Conservation (phyloP, 64 coral and sea anemone species). For the Acropora yongei region DNA sequence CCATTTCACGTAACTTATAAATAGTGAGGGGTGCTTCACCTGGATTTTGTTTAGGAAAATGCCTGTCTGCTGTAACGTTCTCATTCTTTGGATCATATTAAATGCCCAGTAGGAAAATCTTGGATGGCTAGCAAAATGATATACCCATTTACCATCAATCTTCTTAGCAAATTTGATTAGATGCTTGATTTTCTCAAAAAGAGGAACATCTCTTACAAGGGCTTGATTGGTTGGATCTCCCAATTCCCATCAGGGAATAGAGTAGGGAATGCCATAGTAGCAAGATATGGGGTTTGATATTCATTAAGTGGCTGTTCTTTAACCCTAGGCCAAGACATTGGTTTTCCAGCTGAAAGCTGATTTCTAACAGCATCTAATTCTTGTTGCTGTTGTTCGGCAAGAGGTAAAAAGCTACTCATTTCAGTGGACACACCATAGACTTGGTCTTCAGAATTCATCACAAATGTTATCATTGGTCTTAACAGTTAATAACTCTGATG, state of each 20-base stretch:
- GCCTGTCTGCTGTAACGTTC: constrained; percentile 41
- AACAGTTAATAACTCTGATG: too few relatives aligned
- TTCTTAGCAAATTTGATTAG: constrained; percentile 65
- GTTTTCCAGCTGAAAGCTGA: constrained; percentile 18
- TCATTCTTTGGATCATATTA: constrained; percentile 67
- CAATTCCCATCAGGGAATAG: constrained; percentile 60
- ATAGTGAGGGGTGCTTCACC: constrained; percentile 11
- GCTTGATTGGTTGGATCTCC: constrained; percentile 62
- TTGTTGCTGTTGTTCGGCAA: constrained; percentile 48
- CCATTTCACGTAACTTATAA: constrained; percentile 28
- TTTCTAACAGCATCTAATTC: neutral
- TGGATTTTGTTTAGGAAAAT: constrained; percentile 40
- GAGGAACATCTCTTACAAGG: constrained; percentile 36
- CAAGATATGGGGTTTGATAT: constrained; percentile 35
- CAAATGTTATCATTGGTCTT: neutral
- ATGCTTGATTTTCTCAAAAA: constrained; percentile 43
- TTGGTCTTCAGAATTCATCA: constrained; percentile 10
- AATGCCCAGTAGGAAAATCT: constrained; percentile 71
- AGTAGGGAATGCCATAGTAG: constrained; percentile 59
- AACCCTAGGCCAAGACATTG: constrained; percentile 39
- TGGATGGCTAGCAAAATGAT: constrained; percentile 62
- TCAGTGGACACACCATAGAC: constrained; percentile 17
- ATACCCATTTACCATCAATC: constrained; percentile 52
- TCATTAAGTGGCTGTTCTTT: constrained; percentile 57
- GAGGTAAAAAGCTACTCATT: constrained; percentile 61